These are phyloP conservation scores for Nemotelus pantherinus DNA, from an alignment of 2,888 invertebrate species.

Conservation along the genomic window DNA sequence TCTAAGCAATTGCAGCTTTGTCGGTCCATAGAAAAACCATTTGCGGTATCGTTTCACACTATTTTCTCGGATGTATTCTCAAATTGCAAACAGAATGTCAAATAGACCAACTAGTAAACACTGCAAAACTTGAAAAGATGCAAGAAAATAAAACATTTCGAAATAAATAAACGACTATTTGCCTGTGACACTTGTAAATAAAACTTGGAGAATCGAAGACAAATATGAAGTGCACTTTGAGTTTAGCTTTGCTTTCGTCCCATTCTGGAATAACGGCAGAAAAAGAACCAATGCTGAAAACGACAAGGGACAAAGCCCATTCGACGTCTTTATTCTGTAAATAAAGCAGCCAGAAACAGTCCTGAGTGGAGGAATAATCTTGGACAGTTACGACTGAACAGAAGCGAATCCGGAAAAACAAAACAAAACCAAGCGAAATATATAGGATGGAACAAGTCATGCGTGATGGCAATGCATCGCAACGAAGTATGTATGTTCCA, in stretches of 20 bases:
- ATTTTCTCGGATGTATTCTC: not conserved
- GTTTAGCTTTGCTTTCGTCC: no score
- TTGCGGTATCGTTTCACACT: not conserved
- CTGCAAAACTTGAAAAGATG: not conserved
- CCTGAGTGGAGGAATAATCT: no score
- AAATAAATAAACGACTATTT: not conserved
- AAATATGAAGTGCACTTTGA: no score
- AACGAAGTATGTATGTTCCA: not conserved
- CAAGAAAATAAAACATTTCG: not conserved
- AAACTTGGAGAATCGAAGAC: no score
- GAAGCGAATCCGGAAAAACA: no score
- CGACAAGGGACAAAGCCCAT: no score
- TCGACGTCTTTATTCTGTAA: no score
- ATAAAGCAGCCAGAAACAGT: no score
- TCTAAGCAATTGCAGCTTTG: not conserved
- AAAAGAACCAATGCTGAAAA: no score
- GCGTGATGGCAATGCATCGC: not conserved
- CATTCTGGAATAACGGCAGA: no score
- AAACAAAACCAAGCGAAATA: not conserved
- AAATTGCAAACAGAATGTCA: not conserved
- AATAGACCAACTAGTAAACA: not conserved
- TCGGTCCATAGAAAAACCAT: not conserved
- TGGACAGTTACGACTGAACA: no score
- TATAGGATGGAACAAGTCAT: slow-evolving; percentile 20
- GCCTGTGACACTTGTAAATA: no score